Base-by-base conservation (phyloP, 2,888 invertebrate genomes). In the Eupithecia abbreviata region DNA sequence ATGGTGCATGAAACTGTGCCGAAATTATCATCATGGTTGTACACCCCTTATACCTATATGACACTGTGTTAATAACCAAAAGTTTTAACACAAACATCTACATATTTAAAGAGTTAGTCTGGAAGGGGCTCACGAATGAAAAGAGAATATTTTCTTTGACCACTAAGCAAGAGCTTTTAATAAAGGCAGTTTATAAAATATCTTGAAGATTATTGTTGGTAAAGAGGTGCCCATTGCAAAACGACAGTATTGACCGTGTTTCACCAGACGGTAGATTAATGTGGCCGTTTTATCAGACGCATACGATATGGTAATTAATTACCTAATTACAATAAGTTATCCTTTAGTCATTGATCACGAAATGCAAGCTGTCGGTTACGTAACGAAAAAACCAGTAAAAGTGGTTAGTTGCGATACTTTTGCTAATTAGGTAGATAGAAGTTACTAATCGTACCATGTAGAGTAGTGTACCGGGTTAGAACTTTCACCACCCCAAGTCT, bases 311-410 rank as follows among this genome's bases (percentile, higher is more conserved):
- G 88, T 91, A 93, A 93, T 92, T 80, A 81, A 90, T 88, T 89
- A 90, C 91, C 91, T 93, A 93, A 93, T 93, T 93, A 92, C 89
- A 85, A 90, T 91, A 91, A 88, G 84, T 89, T 90, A 92, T 92
- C 90, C 92, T 85, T 90, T 89, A 91, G 90, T 89, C 91, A 93
- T 92, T 92, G 90, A 91, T 93, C 92, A 92, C 91, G 91, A 91
- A 89, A 88, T 87, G 85, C 87, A 90, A 89, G 89, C 88, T 86
- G 90, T 89, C 83, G 80, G 80, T 93, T 91, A 87, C 84, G 83
- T 89, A 90, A 91, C 80, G 79, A 77, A 78, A 84, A 89, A 88
- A 89, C 83, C 83, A 84, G 90, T 90, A 91, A 89, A 90, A 88
- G 89, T 90, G 86, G 89, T 87, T 80, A 83, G 84, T 89, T 90